Evolutionary conservation across 2,888 invertebrate genomes (phyloP).

Genomic region (Cryptosula pallasiana): DNA sequence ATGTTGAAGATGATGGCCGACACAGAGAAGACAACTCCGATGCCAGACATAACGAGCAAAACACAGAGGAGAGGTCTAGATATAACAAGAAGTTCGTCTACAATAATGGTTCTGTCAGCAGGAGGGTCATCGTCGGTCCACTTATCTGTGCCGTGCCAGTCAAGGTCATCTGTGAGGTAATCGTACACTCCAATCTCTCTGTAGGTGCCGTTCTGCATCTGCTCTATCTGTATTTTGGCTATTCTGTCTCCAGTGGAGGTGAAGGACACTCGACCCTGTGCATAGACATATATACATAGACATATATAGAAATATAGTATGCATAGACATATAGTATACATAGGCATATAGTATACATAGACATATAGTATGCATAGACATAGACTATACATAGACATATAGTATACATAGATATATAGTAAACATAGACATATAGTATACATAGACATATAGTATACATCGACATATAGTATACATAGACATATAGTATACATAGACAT

Average conservation of each 20-base stretch:
- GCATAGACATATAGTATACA: no score
- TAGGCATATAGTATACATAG: no score
- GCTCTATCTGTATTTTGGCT: conserved; percentile 95
- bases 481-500: no score
- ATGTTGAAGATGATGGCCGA: conserved; percentile 86
- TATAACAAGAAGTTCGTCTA: conserved; percentile 73
- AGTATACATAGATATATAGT: no score
- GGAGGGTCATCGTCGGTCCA: conserved; percentile 91
- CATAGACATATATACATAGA: no score
- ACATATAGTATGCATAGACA: no score
- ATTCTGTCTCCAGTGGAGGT: conserved; percentile 94
- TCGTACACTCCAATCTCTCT: conserved; percentile 92
- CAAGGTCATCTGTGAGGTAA: conserved; percentile 87
- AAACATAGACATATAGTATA: no score
- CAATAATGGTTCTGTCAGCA: conserved; percentile 86
- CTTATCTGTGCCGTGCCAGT: conserved; percentile 79
- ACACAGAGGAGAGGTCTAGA: conserved; percentile 85
- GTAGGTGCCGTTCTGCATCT: conserved; percentile 76
- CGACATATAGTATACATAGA: no score
- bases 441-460: no score
- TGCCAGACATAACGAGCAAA: conserved; percentile 82
- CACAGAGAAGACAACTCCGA: conserved; percentile 80
- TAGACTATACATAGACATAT: no score
- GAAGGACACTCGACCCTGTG: conserved; percentile 92
- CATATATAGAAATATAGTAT: no score